A percentile compares a stretch with the other conserved stretches of the same genome.
Conservation (phyloP, 2,113 vertebrate species). For the Formicarius rufipectus region DNA sequence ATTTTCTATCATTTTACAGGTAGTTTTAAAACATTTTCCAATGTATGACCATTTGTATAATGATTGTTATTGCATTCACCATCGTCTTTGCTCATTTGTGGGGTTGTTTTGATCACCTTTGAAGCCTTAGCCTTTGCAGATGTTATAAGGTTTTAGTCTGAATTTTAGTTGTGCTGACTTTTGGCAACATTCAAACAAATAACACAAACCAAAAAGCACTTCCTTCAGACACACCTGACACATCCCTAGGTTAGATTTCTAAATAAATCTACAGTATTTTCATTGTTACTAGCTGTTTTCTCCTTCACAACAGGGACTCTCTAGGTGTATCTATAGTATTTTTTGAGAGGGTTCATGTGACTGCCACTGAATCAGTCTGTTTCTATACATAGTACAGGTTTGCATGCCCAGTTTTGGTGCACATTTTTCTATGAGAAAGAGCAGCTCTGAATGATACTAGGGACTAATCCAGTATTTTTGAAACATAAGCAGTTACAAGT, state of each 20-base stretch:
- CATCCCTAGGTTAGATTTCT: background rate
- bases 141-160: background rate
- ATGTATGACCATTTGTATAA: background rate
- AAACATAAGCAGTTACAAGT: background rate
- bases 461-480: background rate
- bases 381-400: background rate
- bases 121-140: background rate
- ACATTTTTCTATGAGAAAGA: background rate
- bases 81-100: background rate
- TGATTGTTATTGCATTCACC: background rate
- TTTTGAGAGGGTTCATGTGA: background rate
- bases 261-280: background rate
- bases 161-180: background rate
- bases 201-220: background rate
- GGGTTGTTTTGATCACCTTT: background rate
- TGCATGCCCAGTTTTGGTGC: background rate
- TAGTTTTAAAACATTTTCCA: background rate
- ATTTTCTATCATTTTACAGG: background rate
- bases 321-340: fast-evolving
- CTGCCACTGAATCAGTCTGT: background rate
- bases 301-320: background rate
- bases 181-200: background rate
- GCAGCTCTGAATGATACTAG: background rate
- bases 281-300: background rate
- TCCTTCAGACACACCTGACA: background rate